These are phyloP conservation scores for Lonchura striata DNA, from an alignment of 2,113 vertebrate genomes.

Conservation along the genomic window DNA sequence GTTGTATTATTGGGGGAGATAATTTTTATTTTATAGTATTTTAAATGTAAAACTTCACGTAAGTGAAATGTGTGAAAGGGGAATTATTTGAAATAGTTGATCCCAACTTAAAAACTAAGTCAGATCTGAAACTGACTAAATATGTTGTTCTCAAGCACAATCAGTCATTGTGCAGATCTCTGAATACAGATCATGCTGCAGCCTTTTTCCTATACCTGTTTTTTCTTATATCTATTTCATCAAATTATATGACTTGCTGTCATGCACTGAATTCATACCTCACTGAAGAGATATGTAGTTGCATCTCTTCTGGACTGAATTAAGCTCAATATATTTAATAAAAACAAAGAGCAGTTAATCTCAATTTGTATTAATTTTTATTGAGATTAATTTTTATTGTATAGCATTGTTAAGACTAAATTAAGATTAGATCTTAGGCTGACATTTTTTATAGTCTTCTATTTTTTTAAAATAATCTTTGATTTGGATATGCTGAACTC, in stretches of 20 bases:
- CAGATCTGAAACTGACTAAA: neutral
- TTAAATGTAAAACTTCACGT: neutral
- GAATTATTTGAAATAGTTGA: neutral
- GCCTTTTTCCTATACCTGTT: neutral
- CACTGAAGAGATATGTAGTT: neutral
- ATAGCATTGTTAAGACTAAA: neutral
- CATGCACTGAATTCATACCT: neutral
- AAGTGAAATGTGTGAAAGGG: neutral
- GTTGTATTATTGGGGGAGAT: accelerated
- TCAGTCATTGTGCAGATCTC: neutral
- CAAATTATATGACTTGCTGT: neutral
- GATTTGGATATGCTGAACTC: neutral
- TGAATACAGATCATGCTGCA: neutral
- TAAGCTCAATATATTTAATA: neutral
- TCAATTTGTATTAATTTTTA: neutral
- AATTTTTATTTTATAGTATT: neutral
- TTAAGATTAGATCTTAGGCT: neutral
- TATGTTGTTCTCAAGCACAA: neutral
- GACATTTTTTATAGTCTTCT: neutral
- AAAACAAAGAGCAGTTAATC: neutral
- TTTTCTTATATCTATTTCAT: neutral
- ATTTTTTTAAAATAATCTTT: too few relatives aligned
- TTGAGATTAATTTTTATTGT: neutral
- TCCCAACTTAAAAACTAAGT: neutral
- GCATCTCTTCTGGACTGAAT: neutral